Percentiles rank a stretch among this genome's conserved stretches.
Conservation (phyloP, 2,113 vertebrate genomes). For the Taurulus bubalis region DNA sequence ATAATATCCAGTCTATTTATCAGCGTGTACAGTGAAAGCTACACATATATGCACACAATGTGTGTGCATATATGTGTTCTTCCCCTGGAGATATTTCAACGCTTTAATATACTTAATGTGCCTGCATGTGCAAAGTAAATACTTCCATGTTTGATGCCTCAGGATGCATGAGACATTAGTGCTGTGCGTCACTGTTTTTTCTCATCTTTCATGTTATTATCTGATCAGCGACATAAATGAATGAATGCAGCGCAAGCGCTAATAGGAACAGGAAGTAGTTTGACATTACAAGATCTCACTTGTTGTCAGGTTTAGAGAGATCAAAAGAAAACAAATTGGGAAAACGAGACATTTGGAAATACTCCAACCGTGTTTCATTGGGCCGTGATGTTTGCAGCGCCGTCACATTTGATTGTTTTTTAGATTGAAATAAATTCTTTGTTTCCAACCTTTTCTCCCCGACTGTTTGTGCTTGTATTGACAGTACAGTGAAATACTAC, state of each 20-base stretch:
- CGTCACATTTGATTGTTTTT: background rate
- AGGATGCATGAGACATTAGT: background rate
- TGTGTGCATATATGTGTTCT: background rate
- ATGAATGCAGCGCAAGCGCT: background rate
- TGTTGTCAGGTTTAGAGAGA: background rate
- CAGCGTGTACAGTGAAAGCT: background rate
- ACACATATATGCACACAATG: background rate
- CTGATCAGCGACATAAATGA: background rate
- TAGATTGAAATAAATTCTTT: background rate
- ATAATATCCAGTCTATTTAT: background rate
- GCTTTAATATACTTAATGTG: constrained; percentile 7
- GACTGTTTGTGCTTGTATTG: background rate
- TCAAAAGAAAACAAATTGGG: background rate
- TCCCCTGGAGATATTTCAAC: background rate
- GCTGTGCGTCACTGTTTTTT: background rate
- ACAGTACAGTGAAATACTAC: background rate
- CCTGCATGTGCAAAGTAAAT: constrained; percentile 15
- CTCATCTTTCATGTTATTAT: background rate
- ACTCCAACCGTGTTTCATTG: background rate
- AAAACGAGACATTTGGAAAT: background rate
- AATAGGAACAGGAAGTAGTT: background rate
- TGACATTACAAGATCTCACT: background rate
- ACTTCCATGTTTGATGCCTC: background rate
- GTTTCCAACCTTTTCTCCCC: background rate
- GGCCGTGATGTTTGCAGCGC: background rate